Base-by-base conservation (phyloP, 2,113 vertebrate genomes). In the Arothron firmamentum region DNA sequence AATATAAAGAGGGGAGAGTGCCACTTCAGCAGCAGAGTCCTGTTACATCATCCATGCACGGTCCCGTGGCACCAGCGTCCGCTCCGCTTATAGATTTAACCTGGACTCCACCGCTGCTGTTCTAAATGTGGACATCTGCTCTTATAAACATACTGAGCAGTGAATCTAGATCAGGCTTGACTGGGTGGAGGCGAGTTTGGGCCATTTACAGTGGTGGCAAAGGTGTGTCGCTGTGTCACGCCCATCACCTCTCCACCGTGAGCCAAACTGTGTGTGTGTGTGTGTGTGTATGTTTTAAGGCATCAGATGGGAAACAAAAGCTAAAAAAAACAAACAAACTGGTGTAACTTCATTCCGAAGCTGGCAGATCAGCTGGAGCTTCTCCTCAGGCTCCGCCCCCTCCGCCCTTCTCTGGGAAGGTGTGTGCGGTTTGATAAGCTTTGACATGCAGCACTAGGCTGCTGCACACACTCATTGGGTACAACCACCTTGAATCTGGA, bases 1-100 rank as follows among this genome's bases (percentile, higher is more conserved):
- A 77, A 81, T 82, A 80, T 88, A 86, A 69, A 70, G 63, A 38
- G 34, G 9, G 1, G 34, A 25, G 72, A 68, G 59, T 18, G n/a
- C 45, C 21, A 53, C 38, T 47, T 54, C 56, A 54, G 67, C 54
- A 48, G 28, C 20, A 62, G 78, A 67, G 67, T 84, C 67, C 72
- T 61, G 59, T 80, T 83, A 72, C 81, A 61, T 38, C 34, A 38
- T 55, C 38, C 28, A 4, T 14, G 28, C 20, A 11, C 16, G 28
- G 52, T 46, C 6, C 19, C 57, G 18, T 55, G 38, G 51, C 41
- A 17, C 53, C 38, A 45, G 55, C 45, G 38, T 47, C 47, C 52
- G 34, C 13, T 12, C 2, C 10, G 19, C 5, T 38, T 5, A 14
- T 19, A 17, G 9, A 55, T 54, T 54, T 18, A 34, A 38, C 25